Percentiles rank a stretch among this genome's conserved stretches.
These are phyloP conservation scores for Paracyprichromis sp. DNA, from an alignment of 2,113 vertebrate genomes.

Conservation along the genomic window DNA sequence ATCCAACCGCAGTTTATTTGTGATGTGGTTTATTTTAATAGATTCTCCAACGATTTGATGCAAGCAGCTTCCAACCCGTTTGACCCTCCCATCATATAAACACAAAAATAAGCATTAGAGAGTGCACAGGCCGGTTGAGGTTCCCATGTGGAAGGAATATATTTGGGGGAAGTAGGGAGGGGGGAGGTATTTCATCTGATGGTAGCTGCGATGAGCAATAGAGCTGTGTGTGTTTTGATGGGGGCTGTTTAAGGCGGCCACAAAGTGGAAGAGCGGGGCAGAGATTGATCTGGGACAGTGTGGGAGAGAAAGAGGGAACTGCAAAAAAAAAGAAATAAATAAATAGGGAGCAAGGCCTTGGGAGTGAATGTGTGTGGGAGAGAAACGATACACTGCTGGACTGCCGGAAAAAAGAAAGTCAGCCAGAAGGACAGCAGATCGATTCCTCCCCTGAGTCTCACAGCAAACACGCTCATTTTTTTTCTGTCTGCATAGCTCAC, in stretches of 20 bases:
- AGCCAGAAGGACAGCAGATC: conserved; percentile 59
- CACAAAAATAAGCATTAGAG: conserved; percentile 41
- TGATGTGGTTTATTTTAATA: conserved; percentile 43
- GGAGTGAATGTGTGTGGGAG: conserved; percentile 40
- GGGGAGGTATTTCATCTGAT: conserved; percentile 25
- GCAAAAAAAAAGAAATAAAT: background rate
- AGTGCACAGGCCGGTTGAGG: background rate
- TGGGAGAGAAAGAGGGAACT: conserved; percentile 46
- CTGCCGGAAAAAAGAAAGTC: conserved; percentile 56
- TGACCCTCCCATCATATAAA: conserved; percentile 38
- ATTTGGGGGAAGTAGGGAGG: background rate
- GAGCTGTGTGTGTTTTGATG: background rate
- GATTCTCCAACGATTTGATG: conserved; percentile 22
- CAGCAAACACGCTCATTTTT: conserved; percentile 51
- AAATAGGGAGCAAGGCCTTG: conserved; percentile 28
- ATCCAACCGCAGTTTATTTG: conserved; percentile 22
- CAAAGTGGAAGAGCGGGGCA: conserved; percentile 5
- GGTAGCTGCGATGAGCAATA: background rate
- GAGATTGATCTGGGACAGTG: conserved; percentile 57
- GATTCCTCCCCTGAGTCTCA: conserved; percentile 61
- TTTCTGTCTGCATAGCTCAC: conserved; percentile 49
- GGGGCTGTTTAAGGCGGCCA: background rate
- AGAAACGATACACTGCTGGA: conserved; percentile 45
- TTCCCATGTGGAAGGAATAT: conserved; percentile 47
- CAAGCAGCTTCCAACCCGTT: background rate